Evolutionary conservation across 2,113 vertebrate species (phyloP), one percentile per base, ranked within the genome.

Genomic region (Abramis brama): DNA sequence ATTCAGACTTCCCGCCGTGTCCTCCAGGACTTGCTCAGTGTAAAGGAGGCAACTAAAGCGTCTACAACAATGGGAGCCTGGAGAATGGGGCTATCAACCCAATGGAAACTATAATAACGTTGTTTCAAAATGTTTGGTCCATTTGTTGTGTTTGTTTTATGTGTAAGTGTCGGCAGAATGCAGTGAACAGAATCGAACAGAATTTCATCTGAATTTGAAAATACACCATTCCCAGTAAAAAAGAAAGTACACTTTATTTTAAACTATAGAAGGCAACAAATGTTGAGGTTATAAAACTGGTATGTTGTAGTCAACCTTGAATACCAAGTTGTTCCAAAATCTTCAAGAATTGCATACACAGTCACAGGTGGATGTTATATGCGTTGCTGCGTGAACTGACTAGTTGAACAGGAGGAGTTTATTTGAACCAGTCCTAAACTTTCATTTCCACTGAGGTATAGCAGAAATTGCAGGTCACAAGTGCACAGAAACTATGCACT

Each of bases 1-100:
- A 93, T 92, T 94, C 90, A 81, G 85, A 86, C 88, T 86, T 90
- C 84, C 87, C 87, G 84, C 88, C 92, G 89, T 86, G 92, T 88
- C 91, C 90, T 91, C 90, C 66, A 74, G 84, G 91, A 90, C 90
- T 89, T 83, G 86, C 55, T 76, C 83, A 89, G 89, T 68, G 86
- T 88, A 88, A 82, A 66, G 87, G 79, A 91, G 87, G 87, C 89
- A 92, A 90, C 92, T 90, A 79, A 89, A 90, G 87, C 76, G 89
- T 86, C 82, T 86, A 89, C 83, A 84, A 79, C 66, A 52, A 86
- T 68, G 23, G 80, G 27, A 25, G 73, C 43, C 89, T 88, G n/a
- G 86, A 8, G 75, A 43, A 90, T 86, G 43, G 76, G 36, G 64
- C 85, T 59, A 82, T 90, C 91, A 89, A 79, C 88, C 87, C 43